These are phyloP conservation scores for Percopsis omiscomaycus DNA, from an alignment of 2,797 vertebrate species.

Conservation along the genomic window DNA sequence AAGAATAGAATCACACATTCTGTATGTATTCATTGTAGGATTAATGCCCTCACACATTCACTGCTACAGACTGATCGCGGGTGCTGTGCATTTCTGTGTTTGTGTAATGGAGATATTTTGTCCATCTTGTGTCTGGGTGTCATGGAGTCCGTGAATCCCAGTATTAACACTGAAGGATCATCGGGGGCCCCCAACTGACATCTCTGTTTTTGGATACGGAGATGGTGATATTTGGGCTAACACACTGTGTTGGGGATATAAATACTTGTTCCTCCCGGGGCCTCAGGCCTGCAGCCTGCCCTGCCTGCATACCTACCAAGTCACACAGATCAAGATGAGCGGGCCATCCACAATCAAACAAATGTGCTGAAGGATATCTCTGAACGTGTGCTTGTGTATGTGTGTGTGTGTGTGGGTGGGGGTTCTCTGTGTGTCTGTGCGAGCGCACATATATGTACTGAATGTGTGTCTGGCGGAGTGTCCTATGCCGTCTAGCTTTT, in stretches of 20 bases:
- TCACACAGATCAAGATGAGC: constrained; percentile 59
- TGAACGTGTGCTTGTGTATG: constrained; percentile 37
- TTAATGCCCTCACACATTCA: constrained; percentile 13
- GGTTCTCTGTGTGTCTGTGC: background rate
- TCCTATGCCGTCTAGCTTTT: constrained; percentile 9
- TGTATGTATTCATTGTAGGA: background rate
- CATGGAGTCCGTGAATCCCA: constrained; percentile 54
- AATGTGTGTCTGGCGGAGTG: constrained; percentile 4
- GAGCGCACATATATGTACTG: constrained; percentile 4
- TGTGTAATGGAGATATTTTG: constrained; percentile 47
- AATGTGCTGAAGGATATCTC: constrained; percentile 72
- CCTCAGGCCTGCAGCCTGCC: constrained; percentile 41
- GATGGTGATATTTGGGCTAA: constrained; percentile 62
- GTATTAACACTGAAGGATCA: constrained; percentile 59
- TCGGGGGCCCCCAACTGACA: constrained; percentile 48
- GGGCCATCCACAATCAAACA: constrained; percentile 65
- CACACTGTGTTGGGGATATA: constrained; percentile 59
- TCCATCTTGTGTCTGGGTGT: constrained; percentile 41
- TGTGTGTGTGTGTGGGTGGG: constrained; percentile 2
- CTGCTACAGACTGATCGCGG: constrained; percentile 14
- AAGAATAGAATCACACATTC: background rate
- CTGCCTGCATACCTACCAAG: constrained; percentile 65
- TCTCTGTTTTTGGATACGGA: constrained; percentile 63
- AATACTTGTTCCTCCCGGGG: constrained; percentile 64
- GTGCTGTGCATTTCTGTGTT: constrained; percentile 30